These are phyloP conservation scores for Masticophis lateralis DNA, from an alignment of 2,797 vertebrate species.

Conservation along the genomic window DNA sequence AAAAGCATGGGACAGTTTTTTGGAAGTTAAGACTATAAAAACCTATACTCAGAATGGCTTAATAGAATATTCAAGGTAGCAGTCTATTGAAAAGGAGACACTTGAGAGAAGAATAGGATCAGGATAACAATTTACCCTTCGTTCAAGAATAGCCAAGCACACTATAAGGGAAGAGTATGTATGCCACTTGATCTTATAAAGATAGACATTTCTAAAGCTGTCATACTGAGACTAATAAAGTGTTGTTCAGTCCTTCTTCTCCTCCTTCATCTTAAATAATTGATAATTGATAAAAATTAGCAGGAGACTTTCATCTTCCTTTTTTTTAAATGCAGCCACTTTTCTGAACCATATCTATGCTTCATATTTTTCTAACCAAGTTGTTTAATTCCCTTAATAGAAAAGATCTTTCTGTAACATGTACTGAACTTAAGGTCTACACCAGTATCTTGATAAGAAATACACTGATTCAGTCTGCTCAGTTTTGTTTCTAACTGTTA, in stretches of 20 bases:
- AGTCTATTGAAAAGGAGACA: background rate
- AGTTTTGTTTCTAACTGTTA: constrained; percentile 25
- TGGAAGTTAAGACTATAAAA: background rate
- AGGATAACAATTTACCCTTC: background rate
- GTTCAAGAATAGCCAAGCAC: background rate
- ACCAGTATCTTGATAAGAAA: constrained; percentile 5
- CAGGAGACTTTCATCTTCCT: background rate
- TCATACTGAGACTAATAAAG: background rate
- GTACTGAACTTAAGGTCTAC: constrained; percentile 3
- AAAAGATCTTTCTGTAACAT: constrained; percentile 2
- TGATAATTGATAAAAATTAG: constrained; percentile 17
- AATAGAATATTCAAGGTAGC: background rate
- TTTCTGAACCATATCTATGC: background rate
- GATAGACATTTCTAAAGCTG: background rate
- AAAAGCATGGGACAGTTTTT: background rate
- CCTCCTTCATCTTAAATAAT: background rate
- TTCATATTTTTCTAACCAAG: background rate
- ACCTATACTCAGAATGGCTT: background rate
- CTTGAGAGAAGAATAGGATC: background rate
- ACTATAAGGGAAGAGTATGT: background rate
- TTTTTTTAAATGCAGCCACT: background rate
- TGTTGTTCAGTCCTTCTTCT: background rate
- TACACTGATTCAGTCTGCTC: constrained; percentile 17
- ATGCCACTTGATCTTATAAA: background rate
- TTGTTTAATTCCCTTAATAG: background rate